Conservation (phyloP, 1,140 invertebrate genomes). For the Drosophila funebris region DNA sequence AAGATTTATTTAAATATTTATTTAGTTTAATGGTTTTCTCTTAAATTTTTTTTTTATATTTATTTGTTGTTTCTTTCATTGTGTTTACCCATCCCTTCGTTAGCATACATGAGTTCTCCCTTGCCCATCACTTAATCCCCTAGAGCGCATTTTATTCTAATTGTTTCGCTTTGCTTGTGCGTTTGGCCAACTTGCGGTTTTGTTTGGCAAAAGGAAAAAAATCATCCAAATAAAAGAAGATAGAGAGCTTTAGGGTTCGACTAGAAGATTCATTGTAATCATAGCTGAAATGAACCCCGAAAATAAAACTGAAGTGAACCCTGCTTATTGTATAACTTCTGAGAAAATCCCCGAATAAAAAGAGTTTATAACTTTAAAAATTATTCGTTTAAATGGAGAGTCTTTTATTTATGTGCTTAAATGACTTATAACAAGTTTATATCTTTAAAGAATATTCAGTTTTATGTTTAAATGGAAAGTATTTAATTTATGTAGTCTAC, state of each 20-base stretch:
- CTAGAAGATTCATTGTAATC: not conserved
- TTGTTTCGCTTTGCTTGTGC: conserved; percentile 72
- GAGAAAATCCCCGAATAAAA: not conserved
- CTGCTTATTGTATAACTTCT: not conserved
- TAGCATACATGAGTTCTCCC: not conserved
- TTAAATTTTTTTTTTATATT: conserved; percentile 17
- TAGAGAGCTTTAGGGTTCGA: conserved; percentile 4
- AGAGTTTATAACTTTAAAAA: not conserved
- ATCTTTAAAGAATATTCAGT: too few species aligned
- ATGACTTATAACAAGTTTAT: too few species aligned
- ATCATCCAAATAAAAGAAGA: conserved; percentile 23
- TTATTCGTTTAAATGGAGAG: too few species aligned
- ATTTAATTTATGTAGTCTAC: too few species aligned
- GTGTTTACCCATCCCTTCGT: not conserved
- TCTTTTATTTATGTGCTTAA: too few species aligned
- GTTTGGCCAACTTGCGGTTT: conserved; percentile 24
- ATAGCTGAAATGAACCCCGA: not conserved
- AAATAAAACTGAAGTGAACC: not conserved
- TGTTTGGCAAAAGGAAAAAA: conserved; percentile 13
- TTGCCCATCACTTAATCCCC: conserved; percentile 47
- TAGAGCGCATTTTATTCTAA: conserved; percentile 74
- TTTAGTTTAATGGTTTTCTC: conserved; percentile 19
- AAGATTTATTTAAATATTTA: not conserved
- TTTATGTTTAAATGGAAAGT: too few species aligned
- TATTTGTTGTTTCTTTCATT: conserved; percentile 1